Evolutionary conservation across 2,113 vertebrate species (phyloP).

Genomic region (Synodontis membranacea): DNA sequence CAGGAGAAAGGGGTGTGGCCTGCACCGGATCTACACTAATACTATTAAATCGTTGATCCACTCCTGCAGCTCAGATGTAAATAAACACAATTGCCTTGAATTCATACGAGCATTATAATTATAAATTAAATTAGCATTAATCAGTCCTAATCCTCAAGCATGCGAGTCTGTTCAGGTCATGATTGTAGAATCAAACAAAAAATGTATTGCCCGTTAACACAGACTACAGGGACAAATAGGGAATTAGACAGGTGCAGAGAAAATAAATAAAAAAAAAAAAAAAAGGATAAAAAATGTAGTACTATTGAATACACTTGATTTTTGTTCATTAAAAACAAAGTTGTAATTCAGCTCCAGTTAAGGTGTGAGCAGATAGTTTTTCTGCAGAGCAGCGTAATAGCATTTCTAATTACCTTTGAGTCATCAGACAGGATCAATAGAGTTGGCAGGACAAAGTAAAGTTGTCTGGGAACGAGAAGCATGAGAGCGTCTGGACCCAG

Average conservation of each 20-base stretch:
- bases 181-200: background rate
- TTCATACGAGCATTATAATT: background rate
- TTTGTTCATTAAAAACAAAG: background rate
- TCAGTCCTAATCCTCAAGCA: background rate
- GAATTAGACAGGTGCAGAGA: background rate
- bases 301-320: background rate
- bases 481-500: constrained; percentile 65
- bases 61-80: background rate
- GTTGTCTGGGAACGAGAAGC: constrained; percentile 65
- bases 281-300: background rate
- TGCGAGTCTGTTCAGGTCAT: background rate
- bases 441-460: constrained; percentile 15
- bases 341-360: background rate
- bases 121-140: background rate
- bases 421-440: constrained; percentile 45
- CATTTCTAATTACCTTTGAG: constrained; percentile 34
- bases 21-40: constrained; percentile 3
- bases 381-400: background rate
- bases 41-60: background rate
- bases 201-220: too few species aligned
- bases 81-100: background rate
- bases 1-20: background rate
- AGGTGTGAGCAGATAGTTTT: background rate
- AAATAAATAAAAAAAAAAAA: background rate
- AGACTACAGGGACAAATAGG: background rate